Base-by-base conservation (phyloP, 2,113 vertebrate species). In the Thalassarche chlororhynchos region DNA sequence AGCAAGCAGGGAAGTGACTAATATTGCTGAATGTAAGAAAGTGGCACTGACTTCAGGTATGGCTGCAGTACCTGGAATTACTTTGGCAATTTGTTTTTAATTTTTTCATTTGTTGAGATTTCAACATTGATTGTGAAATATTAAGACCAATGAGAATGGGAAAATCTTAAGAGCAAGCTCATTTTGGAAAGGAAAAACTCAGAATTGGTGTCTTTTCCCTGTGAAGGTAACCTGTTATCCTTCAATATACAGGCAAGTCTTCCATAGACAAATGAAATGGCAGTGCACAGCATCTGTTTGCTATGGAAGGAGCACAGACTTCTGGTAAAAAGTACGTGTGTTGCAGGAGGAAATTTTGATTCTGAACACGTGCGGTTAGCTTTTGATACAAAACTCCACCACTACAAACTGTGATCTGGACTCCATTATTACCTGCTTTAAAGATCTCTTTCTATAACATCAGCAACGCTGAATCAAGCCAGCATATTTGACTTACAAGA, bases 351-450 rank as follows among this genome's bases (percentile, higher is more conserved):
- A 87, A 90, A 90, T 96, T 84, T 70, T 80, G 36, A 92, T 96
- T 95, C 90, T 86, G 71, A 90, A 88, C 88, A 94, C 13, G 14
- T 86, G 79, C 8, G 4, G 60, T 51, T 80, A 51, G 85, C 71
- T 95, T 92, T 94, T 89, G 90, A 86, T 87, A 78, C 62, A 71
- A 86, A 95, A 74, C 75, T 95, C 83, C 42, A 62, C 70, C 4
- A 1, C 25, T 74, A 52, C 66, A 84, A 92, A 90, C 79, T 84
- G 84, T 82, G 85, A 86, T 92, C 88, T 81, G 60, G 93, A 68
- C 92, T 93, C 87, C 60, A 55, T 95, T 91, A 85, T 91, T 83
- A 95, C 88, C 54, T 42, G 58, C 83, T 96, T 94, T 91, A 93
- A 93, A 92, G 76, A 86, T 77, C 62, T 34, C 83, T 61, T 62